phyloP scores from a whole-genome alignment of 2,888 invertebrate genomes.

The Cyclophora albipunctata region DNA sequence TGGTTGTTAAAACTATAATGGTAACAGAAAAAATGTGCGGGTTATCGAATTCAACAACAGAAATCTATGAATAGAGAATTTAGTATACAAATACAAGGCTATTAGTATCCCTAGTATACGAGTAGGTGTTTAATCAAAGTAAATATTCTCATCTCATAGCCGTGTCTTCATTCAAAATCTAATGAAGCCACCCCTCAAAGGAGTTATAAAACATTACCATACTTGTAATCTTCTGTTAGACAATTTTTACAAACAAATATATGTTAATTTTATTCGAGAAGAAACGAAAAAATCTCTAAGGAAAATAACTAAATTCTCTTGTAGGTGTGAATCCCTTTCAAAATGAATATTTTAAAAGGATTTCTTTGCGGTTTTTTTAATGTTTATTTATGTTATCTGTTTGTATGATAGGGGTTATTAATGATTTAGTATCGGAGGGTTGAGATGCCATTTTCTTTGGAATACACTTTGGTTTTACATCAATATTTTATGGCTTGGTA shows the following conservation, averaged over 20 bases:
- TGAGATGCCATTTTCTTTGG: slow-evolving; percentile 25
- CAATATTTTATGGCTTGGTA: slow-evolving; percentile 16
- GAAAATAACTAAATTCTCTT: neutral
- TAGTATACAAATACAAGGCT: too few relatives aligned
- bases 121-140: too few relatives aligned
- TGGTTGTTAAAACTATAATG: too few relatives aligned
- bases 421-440: slow-evolving; percentile 33
- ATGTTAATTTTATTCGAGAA: slow-evolving; percentile 49
- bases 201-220: slow-evolving; percentile 46
- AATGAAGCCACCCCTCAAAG: slow-evolving; percentile 11
- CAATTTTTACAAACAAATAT: slow-evolving; percentile 46
- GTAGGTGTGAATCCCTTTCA: slow-evolving; percentile 39
- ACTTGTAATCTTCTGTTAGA: slow-evolving; percentile 52
- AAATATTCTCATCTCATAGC: too few relatives aligned
- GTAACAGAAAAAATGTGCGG: too few relatives aligned
- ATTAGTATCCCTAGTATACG: too few relatives aligned
- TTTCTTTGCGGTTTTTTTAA: slow-evolving; percentile 53
- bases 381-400: slow-evolving; percentile 55
- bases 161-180: neutral
- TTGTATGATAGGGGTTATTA: slow-evolving; percentile 42
- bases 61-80: too few relatives aligned
- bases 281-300: slow-evolving; percentile 23
- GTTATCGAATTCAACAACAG: too few relatives aligned
- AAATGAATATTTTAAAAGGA: slow-evolving; percentile 56
- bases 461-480: slow-evolving; percentile 23